Base-by-base conservation (phyloP, 2,113 vertebrate species). In the Falcunculus frontatus region DNA sequence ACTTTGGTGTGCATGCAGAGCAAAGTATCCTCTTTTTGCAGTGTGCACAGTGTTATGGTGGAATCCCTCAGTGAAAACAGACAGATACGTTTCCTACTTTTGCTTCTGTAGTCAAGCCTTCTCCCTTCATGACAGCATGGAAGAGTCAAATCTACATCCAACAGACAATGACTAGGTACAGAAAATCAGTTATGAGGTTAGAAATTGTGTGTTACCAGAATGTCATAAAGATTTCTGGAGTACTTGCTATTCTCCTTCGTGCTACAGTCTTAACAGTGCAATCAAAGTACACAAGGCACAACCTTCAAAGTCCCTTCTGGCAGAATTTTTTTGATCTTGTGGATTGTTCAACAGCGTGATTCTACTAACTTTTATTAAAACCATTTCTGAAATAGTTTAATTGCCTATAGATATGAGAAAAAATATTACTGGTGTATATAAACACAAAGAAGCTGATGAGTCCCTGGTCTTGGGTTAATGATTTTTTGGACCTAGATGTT, bases 11-110 rank as follows among this genome's bases (percentile, higher is more conserved):
- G 9, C 25, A 18, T 44, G 19, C 33, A 44, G 30, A 52, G 11
- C 1, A 0, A 18, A 0, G 0, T 13, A 32, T 41, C 3, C 20
- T 79, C 11, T 42, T 29, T 17, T 27, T 30, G 7, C 4, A 27
- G 18, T 2, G 32, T 15, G 7, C 16, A 26, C 27, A 33, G 2
- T 7, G 4, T 21, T 46, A 4, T 10, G 27, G 18, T 39, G 57
- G 16, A 79, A 72, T n/a, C 11, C 20, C 27, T 25, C 22, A 25
- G 23, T 39, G 57, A 32, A 59, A 82, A 60, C 5, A 5, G 5
- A 60, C 0, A 3, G 27, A 16, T 1, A 15, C 3, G 27, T 60
- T 20, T 8, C 2, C 15, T 3, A 4, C 7, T 22, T 82, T n/a
- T 55, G 4, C 18, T 85, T 81, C 42, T 12, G 22, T 4, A 37